These are phyloP conservation scores for Melieria picta DNA, from an alignment of 2,888 invertebrate genomes.

Conservation along the genomic window DNA sequence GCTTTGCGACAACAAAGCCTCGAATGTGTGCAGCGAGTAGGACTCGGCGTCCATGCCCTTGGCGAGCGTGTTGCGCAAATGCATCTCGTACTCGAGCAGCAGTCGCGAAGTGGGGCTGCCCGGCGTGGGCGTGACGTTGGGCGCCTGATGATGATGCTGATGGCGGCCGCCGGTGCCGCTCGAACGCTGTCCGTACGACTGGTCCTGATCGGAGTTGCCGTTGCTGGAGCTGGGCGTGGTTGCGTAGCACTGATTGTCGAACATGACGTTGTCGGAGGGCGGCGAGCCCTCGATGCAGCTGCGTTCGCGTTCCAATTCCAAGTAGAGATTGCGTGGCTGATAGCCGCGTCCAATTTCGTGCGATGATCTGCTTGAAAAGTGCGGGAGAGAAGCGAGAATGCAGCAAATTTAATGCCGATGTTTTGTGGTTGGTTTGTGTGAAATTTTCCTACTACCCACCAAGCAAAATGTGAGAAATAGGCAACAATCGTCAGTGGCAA, in stretches of 20 bases:
- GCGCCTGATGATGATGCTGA: conserved; percentile 74
- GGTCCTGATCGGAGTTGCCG: conserved; percentile 89
- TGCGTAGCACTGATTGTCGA: conserved; percentile 95
- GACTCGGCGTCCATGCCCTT: conserved; percentile 96
- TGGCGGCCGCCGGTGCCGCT: conserved; percentile 64
- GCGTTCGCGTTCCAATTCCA: conserved; percentile 80
- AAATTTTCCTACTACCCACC: too few species aligned
- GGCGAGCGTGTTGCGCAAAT: conserved; percentile 88
- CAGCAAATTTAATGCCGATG: too few species aligned
- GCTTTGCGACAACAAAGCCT: conserved; percentile 90
- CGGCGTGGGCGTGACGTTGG: conserved; percentile 79
- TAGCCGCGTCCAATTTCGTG: conserved; percentile 80
- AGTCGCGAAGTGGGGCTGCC: conserved; percentile 87
- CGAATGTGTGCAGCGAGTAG: conserved; percentile 92
- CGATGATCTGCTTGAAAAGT: conserved; percentile 68
- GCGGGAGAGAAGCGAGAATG: too few species aligned
- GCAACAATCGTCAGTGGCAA: too few species aligned
- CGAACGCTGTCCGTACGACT: conserved; percentile 72
- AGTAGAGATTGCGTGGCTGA: conserved; percentile 78
- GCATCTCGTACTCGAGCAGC: conserved; percentile 92
- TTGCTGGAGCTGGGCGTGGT: conserved; percentile 94
- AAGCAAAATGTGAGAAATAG: too few species aligned
- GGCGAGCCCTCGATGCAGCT: conserved; percentile 75
- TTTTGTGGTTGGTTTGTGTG: too few species aligned
- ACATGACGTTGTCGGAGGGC: conserved; percentile 92